Percentiles rank a stretch among this genome's conserved stretches.
phyloP scores from a whole-genome alignment of 2,888 invertebrate species.

The Agrochola lychnidis region DNA sequence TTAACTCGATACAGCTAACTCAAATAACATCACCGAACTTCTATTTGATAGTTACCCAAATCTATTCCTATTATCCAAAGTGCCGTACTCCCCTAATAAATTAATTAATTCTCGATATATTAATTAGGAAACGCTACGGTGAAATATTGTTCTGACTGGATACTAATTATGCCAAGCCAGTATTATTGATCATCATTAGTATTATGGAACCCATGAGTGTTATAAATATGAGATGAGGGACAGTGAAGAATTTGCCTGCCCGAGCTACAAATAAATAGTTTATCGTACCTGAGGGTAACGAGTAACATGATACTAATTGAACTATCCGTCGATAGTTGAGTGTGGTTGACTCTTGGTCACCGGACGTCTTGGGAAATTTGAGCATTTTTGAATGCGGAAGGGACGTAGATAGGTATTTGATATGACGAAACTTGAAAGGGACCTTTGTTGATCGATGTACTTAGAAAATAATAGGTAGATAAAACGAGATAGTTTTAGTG shows the following conservation, averaged over 20 bases:
- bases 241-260: conserved; percentile 38
- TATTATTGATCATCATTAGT: conserved; percentile 31
- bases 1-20: conserved; percentile 21
- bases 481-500: too few species aligned
- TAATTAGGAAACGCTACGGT: conserved; percentile 48
- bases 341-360: background rate
- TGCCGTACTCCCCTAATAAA: conserved; percentile 29
- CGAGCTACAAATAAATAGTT: conserved; percentile 28
- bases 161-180: conserved; percentile 41
- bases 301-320: conserved; percentile 24
- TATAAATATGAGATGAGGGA: conserved; percentile 32
- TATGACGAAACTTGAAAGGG: background rate
- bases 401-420: background rate
- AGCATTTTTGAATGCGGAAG: conserved; percentile 1
- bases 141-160: conserved; percentile 44
- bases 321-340: background rate
- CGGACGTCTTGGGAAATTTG: conserved; percentile 8
- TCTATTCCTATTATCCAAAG: conserved; percentile 38
- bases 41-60: conserved; percentile 33
- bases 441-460: too few species aligned
- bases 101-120: conserved; percentile 60
- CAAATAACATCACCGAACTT: conserved; percentile 34
- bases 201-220: conserved; percentile 18
- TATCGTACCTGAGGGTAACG: conserved; percentile 18
- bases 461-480: too few species aligned